Base-by-base conservation (phyloP, 2,888 invertebrate species). In the Drosophila hamatofila region DNA sequence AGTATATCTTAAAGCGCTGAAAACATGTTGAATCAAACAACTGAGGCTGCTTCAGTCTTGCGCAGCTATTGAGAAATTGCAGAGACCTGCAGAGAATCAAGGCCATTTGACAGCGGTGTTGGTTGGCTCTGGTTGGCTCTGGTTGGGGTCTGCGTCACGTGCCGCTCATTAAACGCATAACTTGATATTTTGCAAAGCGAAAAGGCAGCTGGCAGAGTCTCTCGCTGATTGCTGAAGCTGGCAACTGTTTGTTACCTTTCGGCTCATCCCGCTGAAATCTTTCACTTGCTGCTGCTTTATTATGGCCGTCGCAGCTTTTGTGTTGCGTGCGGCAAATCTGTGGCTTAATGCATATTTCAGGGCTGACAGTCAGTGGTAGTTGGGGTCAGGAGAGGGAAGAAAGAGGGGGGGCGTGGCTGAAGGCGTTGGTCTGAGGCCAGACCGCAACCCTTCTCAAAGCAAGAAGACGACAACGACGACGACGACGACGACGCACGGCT, bases 81-180 rank as follows among this genome's bases (percentile, higher is more conserved):
- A 57, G 8, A 48, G 35, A 33, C 21, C 35, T 18, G 5, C 16
- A 33, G n/a, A 23, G n/a, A n/a, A n/a, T 23, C 42, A 67, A 48
- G 39, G 48, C 33, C 44, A 16, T 2, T 7, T 33, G 54, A 2
- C 21, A 16, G 16, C 5, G 37, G 37, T 5, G 18, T 12, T 30
- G 25, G 7, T 11, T 35, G 39, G 33, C n/a, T n/a, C n/a, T n/a
- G 33, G 33, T 12, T 30, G 11, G 16, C n/a, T 4, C 16, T 35
- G 51, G 21, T 3, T 33, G 51, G 35, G 61, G n/a, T 42, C 41
- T 18, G 37, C 52, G 46, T 52, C 91, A 91, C 91, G 92, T 90
- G 91, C 74, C 83, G 73, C 87, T 91, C 89, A 91, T 91, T 91
- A 91, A 90, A 82, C 85, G 84, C 91, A 86, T 89, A 84, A 85